Evolutionary conservation across 2,113 vertebrate species (phyloP).

Genomic region (Atrichornis clamosus): DNA sequence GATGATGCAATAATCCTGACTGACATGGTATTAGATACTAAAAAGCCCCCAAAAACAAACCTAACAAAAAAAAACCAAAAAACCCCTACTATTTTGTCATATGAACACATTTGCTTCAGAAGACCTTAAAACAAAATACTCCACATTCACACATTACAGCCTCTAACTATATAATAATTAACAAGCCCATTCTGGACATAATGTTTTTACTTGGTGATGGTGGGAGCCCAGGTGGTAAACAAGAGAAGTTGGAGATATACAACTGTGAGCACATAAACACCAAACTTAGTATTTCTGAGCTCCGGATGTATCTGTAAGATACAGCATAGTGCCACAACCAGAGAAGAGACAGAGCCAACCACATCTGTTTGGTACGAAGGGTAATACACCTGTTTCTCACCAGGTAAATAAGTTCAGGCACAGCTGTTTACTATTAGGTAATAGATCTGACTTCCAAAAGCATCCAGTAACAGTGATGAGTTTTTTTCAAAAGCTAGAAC

Average conservation of each 20-base stretch:
- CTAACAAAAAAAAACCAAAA: neutral
- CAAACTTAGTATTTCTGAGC: neutral
- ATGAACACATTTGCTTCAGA: neutral
- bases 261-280: neutral
- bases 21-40: neutral
- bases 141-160: neutral
- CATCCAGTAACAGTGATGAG: neutral
- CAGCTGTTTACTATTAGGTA: neutral
- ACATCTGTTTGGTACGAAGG: neutral
- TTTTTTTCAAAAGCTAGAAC: neutral
- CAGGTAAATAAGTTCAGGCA: neutral
- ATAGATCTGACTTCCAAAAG: neutral
- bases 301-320: neutral
- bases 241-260: neutral
- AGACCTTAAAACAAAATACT: neutral
- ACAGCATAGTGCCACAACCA: neutral
- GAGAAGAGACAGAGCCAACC: neutral
- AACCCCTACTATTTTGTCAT: neutral
- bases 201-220: neutral
- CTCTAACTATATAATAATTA: neutral
- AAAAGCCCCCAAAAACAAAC: neutral
- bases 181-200: neutral
- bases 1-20: neutral
- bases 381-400: neutral
- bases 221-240: neutral